Evolutionary conservation across 1,140 invertebrate genomes (phyloP).

Genomic region (Ylistrum balloti): DNA sequence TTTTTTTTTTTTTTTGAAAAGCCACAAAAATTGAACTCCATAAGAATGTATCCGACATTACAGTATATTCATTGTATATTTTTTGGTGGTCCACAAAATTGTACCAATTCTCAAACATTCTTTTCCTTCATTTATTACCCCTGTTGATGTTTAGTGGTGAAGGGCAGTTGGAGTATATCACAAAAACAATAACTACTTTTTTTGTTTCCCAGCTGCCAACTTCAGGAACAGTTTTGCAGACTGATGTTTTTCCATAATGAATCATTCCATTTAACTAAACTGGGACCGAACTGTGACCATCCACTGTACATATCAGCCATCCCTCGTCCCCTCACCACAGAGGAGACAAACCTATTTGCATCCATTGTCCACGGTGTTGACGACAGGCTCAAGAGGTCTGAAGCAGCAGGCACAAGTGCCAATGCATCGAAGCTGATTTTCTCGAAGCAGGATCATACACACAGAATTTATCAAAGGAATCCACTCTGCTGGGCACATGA

Average conservation of each 20-base stretch:
- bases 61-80: too few relatives aligned
- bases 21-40: too few relatives aligned
- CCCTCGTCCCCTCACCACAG: slow-evolving; percentile 43
- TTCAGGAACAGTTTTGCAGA: slow-evolving; percentile 47
- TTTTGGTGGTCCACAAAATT: too few relatives aligned
- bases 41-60: too few relatives aligned
- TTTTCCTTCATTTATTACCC: neutral
- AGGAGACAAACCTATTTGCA: slow-evolving; percentile 49
- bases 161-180: neutral
- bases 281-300: neutral
- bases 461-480: slow-evolving; percentile 68
- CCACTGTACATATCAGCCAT: slow-evolving; percentile 17
- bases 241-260: slow-evolving; percentile 47
- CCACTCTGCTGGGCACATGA: slow-evolving; percentile 69
- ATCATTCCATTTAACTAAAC: slow-evolving; percentile 14
- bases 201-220: slow-evolving; percentile 46
- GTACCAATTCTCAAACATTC: too few relatives aligned
- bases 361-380: slow-evolving; percentile 58
- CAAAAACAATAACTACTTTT: too few relatives aligned
- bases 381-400: slow-evolving; percentile 44
- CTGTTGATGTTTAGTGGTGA: neutral
- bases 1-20: too few relatives aligned
- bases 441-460: slow-evolving; percentile 68
- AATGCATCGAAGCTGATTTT: slow-evolving; percentile 61
- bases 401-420: slow-evolving; percentile 38